phyloP scores from a whole-genome alignment of 1,140 invertebrate genomes.

The Trialeurodes vaporariorum region DNA sequence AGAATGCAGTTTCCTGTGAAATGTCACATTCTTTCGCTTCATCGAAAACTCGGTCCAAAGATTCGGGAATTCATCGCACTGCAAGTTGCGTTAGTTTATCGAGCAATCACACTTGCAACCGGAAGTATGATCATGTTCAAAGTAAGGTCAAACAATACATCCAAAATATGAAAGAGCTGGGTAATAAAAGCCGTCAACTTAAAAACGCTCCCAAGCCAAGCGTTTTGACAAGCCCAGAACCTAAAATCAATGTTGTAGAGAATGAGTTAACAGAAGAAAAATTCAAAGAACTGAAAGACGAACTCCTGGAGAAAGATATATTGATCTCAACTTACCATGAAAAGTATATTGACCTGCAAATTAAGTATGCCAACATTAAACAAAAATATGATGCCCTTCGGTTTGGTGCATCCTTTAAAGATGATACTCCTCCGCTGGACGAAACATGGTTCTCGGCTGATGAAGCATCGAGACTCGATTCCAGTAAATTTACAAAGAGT shows the following conservation, averaged over 20 bases:
- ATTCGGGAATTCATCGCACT: not conserved
- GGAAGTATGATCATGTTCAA: not conserved
- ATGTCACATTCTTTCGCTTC: not conserved
- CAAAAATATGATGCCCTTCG: not conserved
- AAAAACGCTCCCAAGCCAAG: not conserved
- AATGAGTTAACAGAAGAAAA: not conserved
- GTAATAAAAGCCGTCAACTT: not conserved
- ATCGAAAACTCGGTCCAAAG: not conserved
- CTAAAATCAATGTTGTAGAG: not conserved
- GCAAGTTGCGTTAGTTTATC: not conserved
- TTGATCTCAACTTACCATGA: not conserved
- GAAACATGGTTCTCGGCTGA: too few relatives aligned
- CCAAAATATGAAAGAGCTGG: not conserved
- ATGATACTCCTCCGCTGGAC: too few relatives aligned
- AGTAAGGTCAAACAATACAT: not conserved
- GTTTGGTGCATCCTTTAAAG: not conserved
- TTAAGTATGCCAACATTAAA: not conserved
- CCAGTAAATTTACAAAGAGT: too few relatives aligned
- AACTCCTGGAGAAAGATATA: not conserved
- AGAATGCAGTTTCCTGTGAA: not conserved
- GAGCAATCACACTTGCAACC: not conserved
- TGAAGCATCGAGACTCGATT: too few relatives aligned
- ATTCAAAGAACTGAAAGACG: not conserved
- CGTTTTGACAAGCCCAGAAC: not conserved
- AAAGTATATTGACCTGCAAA: not conserved